Evolutionary conservation across 2,113 vertebrate genomes (phyloP).

Genomic region (Lonchura striata): DNA sequence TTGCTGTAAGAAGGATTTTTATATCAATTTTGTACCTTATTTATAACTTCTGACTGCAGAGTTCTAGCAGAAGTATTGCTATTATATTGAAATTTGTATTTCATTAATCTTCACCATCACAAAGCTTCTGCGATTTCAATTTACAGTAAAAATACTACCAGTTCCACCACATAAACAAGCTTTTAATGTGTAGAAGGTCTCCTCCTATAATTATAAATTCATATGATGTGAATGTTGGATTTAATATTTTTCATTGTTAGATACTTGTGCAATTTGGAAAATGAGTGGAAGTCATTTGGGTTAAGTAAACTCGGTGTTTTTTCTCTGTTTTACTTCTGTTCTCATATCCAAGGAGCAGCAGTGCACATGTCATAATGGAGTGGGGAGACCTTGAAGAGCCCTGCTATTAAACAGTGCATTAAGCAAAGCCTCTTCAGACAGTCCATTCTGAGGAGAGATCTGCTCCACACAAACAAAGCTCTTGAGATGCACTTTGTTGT

Average conservation of each 20-base stretch:
- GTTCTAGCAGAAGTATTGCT: neutral
- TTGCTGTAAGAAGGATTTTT: neutral
- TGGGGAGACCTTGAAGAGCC: slow-evolving; percentile 32
- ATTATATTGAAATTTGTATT: neutral
- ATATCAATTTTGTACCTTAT: neutral
- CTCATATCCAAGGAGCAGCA: neutral
- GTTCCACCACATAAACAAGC: neutral
- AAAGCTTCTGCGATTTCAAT: neutral
- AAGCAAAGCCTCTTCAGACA: slow-evolving; percentile 60
- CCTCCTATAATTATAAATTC: neutral
- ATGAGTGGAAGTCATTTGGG: neutral
- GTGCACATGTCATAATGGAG: slow-evolving; percentile 24
- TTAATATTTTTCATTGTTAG: neutral
- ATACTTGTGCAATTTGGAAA: neutral
- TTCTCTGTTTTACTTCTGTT: slow-evolving; percentile 5
- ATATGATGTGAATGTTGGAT: neutral
- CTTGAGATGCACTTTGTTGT: slow-evolving; percentile 66
- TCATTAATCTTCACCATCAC: neutral
- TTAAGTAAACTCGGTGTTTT: slow-evolving; percentile 18
- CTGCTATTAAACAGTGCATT: slow-evolving; percentile 65
- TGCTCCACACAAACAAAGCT: slow-evolving; percentile 60
- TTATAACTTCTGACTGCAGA: neutral
- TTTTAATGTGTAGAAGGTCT: neutral
- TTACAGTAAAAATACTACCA: neutral
- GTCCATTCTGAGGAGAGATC: slow-evolving; percentile 38